Evolutionary conservation across 2,888 invertebrate species (phyloP).

Genomic region (Esperia sulphurella): DNA sequence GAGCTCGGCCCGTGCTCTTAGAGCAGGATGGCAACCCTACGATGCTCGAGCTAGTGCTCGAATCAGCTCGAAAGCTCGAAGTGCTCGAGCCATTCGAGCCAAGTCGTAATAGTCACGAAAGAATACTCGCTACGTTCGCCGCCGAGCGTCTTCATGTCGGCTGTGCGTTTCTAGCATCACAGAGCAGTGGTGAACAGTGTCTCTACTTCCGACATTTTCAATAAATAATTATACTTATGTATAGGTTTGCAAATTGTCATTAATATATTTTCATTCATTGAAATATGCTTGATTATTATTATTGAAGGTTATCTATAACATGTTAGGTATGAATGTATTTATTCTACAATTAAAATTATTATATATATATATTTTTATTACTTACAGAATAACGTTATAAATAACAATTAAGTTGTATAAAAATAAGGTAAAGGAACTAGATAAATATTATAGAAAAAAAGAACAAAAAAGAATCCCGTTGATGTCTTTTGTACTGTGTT

Average conservation of each 20-base stretch:
- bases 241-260: no score
- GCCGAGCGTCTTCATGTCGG: conserved; percentile 23
- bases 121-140: conserved; percentile 24
- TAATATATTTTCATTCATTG: no score
- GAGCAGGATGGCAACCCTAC: conserved; percentile 5
- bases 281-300: no score
- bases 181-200: conserved; percentile 18
- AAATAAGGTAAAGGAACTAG: no score
- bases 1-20: background rate
- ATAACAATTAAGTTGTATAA: no score
- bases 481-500: background rate
- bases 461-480: background rate
- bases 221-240: no score
- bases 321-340: no score
- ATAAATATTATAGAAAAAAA: background rate
- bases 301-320: no score
- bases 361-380: no score
- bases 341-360: no score
- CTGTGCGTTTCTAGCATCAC: conserved; percentile 21
- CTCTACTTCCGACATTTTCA: conserved; percentile 4
- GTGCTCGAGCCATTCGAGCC: conserved; percentile 20
- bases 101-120: conserved; percentile 26
- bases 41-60: conserved; percentile 18
- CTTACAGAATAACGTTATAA: no score
- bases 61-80: conserved; percentile 20